Percentiles rank a stretch among this genome's conserved stretches.
Conservation (phyloP, 2,797 vertebrate genomes). For the Malurus leucopterus region DNA sequence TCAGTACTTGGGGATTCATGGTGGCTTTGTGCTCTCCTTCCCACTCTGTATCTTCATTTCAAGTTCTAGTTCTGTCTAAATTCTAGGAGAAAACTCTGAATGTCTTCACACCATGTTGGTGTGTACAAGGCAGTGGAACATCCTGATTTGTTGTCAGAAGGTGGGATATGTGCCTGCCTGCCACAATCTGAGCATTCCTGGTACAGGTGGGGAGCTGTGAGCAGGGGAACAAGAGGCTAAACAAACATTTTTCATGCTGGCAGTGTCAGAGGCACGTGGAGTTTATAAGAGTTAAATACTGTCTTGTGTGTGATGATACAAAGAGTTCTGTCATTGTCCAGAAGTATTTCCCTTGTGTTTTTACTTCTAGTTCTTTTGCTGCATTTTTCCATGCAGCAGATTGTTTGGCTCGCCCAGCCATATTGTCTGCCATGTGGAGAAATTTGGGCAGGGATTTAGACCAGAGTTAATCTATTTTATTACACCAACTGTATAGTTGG, state of each 20-base stretch:
- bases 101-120: neutral
- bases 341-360: neutral
- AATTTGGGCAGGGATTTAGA: neutral
- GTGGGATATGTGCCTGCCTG: fast-evolving
- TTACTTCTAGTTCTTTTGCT: neutral
- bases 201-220: neutral
- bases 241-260: neutral
- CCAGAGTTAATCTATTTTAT: neutral
- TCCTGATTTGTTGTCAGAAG: neutral
- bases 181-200: neutral
- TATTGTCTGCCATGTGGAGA: neutral
- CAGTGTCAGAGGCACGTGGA: neutral
- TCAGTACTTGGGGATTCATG: fast-evolving
- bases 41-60: neutral
- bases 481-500: neutral
- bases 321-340: neutral
- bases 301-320: neutral
- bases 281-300: neutral
- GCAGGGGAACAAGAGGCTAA: neutral
- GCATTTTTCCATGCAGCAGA: neutral
- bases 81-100: neutral
- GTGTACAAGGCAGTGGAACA: fast-evolving
- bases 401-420: neutral
- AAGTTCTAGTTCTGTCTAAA: neutral
- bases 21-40: neutral